Base-by-base conservation (phyloP, 1,140 invertebrate species). In the Cydia splendana region DNA sequence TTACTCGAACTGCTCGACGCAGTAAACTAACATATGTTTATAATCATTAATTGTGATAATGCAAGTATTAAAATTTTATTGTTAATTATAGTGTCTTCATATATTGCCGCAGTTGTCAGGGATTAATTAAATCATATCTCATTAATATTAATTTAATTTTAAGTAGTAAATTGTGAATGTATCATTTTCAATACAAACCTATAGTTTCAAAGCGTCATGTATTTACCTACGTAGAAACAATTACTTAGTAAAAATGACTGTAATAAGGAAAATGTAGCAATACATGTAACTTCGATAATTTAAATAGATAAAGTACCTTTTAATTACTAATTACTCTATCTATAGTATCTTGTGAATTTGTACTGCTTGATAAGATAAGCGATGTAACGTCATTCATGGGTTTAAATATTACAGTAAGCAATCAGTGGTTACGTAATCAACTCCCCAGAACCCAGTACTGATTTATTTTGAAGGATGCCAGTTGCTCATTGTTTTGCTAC, bases 401-500 rank as follows among this genome's bases (percentile, higher is more conserved):
- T 76, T 74, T 18, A 4, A 77, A 80, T 67, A 78, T 65, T 67
- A 80, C 73, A 75, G 80, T 85, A 84, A 83, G 79, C 80, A 85
- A 83, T 85, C 82, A 81, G 81, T 71, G 76, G 77, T 90, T 91
- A 88, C 86, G 87, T 86, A 91, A 92, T 87, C 80, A 82, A 84
- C 81, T 77, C 79, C 75, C 74, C 80, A 75, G 82, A 84, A 89
- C 88, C 87, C 86, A 84, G 77, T 85, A 77, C 81, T 79, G 83
- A 82, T 85, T 88, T 86, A 86, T 88, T 86, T 85, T 80, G 85
- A 85, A 84, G 83, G 75, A 48, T 67, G 79, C 74, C 73, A 75
- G 77, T 78, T 83, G 79, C 84, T 81, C 71, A 76, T 81, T 84
- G 84, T 85, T 79, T 77, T 83, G 77, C 82, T 74, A 81, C 71